Conservation (phyloP, 2,797 vertebrate genomes). For the Propithecus perrieri region DNA sequence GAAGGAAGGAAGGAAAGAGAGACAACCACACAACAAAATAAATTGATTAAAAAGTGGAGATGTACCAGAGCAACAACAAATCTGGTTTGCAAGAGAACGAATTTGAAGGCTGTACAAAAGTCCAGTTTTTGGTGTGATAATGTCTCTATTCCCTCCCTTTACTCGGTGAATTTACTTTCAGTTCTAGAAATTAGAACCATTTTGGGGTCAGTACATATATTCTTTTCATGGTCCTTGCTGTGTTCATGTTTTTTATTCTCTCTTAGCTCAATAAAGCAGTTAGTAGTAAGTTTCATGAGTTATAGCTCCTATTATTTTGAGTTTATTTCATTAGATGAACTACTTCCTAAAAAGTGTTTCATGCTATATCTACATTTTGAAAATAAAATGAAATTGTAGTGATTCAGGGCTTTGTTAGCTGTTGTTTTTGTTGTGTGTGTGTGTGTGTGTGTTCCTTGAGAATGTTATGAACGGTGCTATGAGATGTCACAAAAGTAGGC, state of each 20-base stretch:
- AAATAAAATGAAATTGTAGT: slow-evolving; percentile 46
- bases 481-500: background rate
- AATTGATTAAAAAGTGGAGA: background rate
- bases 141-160: background rate
- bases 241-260: background rate
- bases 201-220: background rate
- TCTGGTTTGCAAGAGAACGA: background rate
- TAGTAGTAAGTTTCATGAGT: background rate
- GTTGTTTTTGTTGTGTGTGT: background rate
- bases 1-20: background rate
- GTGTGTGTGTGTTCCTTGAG: background rate
- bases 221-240: background rate
- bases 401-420: slow-evolving; percentile 4
- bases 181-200: background rate
- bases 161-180: background rate
- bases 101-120: background rate
- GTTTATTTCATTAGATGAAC: slow-evolving; percentile 2
- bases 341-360: background rate
- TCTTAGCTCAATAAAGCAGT: background rate
- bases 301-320: background rate
- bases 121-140: background rate
- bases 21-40: background rate
- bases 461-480: background rate
- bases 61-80: background rate
- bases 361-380: background rate